Evolutionary conservation across 2,888 invertebrate genomes (phyloP), one percentile per base, ranked within the genome.

Genomic region (Nomada goodeniana): DNA sequence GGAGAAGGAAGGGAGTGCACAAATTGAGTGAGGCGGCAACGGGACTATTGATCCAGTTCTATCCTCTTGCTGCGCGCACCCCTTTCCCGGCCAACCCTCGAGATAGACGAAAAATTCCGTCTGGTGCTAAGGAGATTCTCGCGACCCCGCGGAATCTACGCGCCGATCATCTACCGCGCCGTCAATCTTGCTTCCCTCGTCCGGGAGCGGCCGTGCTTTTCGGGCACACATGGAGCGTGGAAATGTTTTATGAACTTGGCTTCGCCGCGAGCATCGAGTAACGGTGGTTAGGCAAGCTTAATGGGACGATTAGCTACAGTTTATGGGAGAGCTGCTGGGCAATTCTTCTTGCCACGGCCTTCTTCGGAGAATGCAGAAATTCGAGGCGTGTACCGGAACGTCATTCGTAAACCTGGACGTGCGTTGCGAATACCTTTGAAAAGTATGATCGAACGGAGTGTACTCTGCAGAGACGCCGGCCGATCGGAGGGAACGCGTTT

Each of bases 11-110:
- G 85, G 74, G 77, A 74, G 83, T 82, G 85, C 72, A 86, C 82
- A 86, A 88, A 88, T 88, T 88, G 88, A 88, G 88, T 86, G 86
- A 88, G 88, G 88, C 88, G 88, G 88, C 83, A 88, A 88, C 88
- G 88, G 82, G 80, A 86, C 85, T 88, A 88, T 88, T 85, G 88
- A 88, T 88, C 88, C 86, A 79, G 47, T 70, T 59, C 68, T 65
- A 20, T 61, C 83, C 77, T 68, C 78, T 64, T 53, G 61, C 65
- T 67, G 50, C 71, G 59, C 71, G 42, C 65, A 23, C 52, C 64
- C 47, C 26, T 23, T 23, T 57, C 57, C 23, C 26, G 57, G 26
- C 42, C 69, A 26, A 53, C 72, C 76, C 72, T 72, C 65, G 50
- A 75, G 81, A 76, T 64, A 73, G 78, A 80, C 84, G 87, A 87